Evolutionary conservation across 2,113 vertebrate species (phyloP), one percentile per base, ranked within the genome.

Genomic region (Paedocypris sp.): DNA sequence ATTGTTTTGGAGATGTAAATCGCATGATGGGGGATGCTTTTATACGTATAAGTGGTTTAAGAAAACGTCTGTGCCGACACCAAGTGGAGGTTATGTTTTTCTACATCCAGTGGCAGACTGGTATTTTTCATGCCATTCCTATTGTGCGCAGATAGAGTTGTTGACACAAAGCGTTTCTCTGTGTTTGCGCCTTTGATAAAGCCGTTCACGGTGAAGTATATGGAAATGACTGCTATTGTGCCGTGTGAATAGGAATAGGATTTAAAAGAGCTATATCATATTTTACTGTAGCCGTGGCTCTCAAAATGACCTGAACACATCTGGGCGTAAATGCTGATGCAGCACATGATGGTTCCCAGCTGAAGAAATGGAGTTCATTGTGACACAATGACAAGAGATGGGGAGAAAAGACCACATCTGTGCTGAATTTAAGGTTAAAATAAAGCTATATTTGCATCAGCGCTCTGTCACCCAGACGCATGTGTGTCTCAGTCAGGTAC

Each of bases 181-280:
- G 11, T 58, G 54, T 58, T 58, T 43, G 54, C 39, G 31, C 26
- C 32, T 3, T 58, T 58, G 54, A 58, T 58, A 58, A 58, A 39
- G 25, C 38, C 38, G n/a, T 58, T 58, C 39, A 45, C 15, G 32
- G 32, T 58, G 26, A 58, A 58, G 39, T 32, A 31, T 43, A 43
- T 58, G 39, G 54, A 58, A 58, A 58, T 58, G 16, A 58, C 54
- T 58, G 54, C 39, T 42, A 58, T 58, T 58, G 43, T 58, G 39
- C 28, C 43, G 38, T 16, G 26, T 58, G 39, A 58, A 58, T 58
- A 45, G 54, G 25, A 25, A 43, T 26, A 19, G 52, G 15, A 9
- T 39, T 35, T 41, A 28, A 39, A 54, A 54, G 51, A 54, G 22
- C 36, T 36, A 43, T 58, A 32, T 58, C 39, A 12, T 32, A 43